Evolutionary conservation across 2,888 invertebrate genomes (phyloP), one percentile per base, ranked within the genome.

Genomic region (Drosophila sordidula): DNA sequence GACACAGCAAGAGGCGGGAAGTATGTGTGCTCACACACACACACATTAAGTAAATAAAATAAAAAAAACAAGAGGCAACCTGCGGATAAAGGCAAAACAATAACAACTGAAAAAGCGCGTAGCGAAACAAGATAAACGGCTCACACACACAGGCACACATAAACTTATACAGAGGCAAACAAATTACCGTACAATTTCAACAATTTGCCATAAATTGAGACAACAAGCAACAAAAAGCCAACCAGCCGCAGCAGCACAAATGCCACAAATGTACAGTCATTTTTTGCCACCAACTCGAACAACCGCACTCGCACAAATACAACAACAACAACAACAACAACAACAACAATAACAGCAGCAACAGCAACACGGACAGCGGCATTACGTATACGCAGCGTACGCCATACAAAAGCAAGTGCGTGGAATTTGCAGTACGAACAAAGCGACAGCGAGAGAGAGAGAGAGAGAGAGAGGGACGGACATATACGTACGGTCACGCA

Each of bases 151-250:
- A 61, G 18, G 45, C 41, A 54, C 26, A 32, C 11, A 32, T 32
- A 32, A 12, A 12, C 11, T 12, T 25, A 63, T 50, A 49, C 25
- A 54, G 50, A 44, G 50, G 59, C 71, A 59, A 73, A 78, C 77
- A 80, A 84, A 84, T 84, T 84, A 78, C 87, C 73, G 62, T 80
- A 77, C 75, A 79, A 85, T 85, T 89, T 83, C 79, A 83, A 70
- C 85, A 89, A 87, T 87, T 87, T 83, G 81, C 79, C 82, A 81
- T 90, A 83, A 90, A 89, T 90, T 87, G 88, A 89, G 89, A 89
- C 88, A 85, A 80, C 77, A 83, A 80, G 83, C 80, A 87, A 71
- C 78, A 86, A 83, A 82, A 83, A 89, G 79, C 75, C 79, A 71
- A 61, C 45, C 73, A 70, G 47, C 55, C 50, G 52, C 56, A 64